Conservation (phyloP, 1,140 invertebrate species). For the Agraylea sexmaculata region DNA sequence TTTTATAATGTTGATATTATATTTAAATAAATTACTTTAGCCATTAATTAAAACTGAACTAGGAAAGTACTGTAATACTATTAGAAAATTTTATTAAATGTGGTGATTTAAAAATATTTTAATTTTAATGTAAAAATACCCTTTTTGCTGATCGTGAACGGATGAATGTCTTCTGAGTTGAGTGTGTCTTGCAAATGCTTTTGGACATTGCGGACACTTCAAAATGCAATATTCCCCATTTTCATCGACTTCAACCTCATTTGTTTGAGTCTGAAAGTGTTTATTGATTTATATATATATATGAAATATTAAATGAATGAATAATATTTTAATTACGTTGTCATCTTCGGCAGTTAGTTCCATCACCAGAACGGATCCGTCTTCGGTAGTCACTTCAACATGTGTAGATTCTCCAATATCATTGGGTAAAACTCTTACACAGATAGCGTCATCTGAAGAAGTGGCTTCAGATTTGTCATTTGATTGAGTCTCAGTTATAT, state of each 20-base stretch:
- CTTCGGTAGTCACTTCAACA: slow-evolving; percentile 34
- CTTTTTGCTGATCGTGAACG: slow-evolving; percentile 46
- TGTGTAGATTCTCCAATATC: slow-evolving; percentile 26
- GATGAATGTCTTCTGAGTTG: slow-evolving; percentile 49
- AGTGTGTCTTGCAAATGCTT: slow-evolving; percentile 41
- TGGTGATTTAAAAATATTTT: background rate
- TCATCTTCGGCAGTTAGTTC: slow-evolving; percentile 31
- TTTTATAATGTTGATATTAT: slow-evolving; percentile 1
- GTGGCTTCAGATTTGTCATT: too few species aligned
- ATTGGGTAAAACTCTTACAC: slow-evolving; percentile 14
- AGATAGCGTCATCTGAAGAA: slow-evolving; percentile 1
- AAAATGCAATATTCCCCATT: slow-evolving; percentile 41
- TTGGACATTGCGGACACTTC: slow-evolving; percentile 43
- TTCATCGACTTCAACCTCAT: slow-evolving; percentile 23
- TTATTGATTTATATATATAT: background rate
- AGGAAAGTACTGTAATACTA: background rate
- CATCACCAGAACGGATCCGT: slow-evolving; percentile 33
- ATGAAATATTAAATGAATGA: background rate
- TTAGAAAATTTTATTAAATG: background rate
- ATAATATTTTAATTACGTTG: slow-evolving; percentile 18
- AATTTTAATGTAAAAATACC: slow-evolving; percentile 26
- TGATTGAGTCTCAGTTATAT: background rate
- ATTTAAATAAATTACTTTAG: too few species aligned
- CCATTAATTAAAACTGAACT: too few species aligned
- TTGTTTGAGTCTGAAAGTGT: slow-evolving; percentile 1